Percentiles rank a stretch among this genome's conserved stretches.
Evolutionary conservation across 2,888 invertebrate species (phyloP).

Genomic region (Mayetiola destructor): DNA sequence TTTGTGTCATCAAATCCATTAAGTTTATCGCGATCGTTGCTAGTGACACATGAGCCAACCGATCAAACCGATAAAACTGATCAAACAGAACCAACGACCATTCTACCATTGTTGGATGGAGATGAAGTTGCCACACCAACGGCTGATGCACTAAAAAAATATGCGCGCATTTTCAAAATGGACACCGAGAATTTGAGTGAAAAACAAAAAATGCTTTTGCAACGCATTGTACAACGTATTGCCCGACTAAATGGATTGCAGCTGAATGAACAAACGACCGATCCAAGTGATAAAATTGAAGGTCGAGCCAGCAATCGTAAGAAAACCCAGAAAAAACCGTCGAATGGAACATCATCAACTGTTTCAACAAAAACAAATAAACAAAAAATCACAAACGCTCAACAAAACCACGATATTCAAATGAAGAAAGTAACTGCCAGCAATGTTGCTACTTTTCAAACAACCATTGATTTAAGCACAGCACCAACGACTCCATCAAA

Average conservation of each 20-base stretch:
- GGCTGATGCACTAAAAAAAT: slow-evolving; percentile 34
- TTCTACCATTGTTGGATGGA: background rate
- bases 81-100: slow-evolving; percentile 1
- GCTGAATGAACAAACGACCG: background rate
- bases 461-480: background rate
- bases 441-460: background rate
- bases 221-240: slow-evolving; percentile 34
- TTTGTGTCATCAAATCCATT: background rate
- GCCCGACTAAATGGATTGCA: slow-evolving; percentile 23
- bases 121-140: slow-evolving; percentile 24
- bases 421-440: slow-evolving; percentile 7
- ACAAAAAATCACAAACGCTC: background rate
- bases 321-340: background rate
- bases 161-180: slow-evolving; percentile 27
- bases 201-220: slow-evolving; percentile 33
- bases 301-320: slow-evolving; percentile 5
- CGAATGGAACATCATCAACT: slow-evolving; percentile 1
- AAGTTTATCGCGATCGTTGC: background rate
- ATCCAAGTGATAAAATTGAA: slow-evolving; percentile 6
- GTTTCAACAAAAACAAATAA: background rate
- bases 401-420: background rate
- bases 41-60: background rate
- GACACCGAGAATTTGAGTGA: slow-evolving; percentile 29
- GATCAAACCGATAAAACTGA: slow-evolving; percentile 7
- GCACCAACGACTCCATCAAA: background rate